phyloP scores from a whole-genome alignment of 2,797 vertebrate species.

The Muscicapa comitata region DNA sequence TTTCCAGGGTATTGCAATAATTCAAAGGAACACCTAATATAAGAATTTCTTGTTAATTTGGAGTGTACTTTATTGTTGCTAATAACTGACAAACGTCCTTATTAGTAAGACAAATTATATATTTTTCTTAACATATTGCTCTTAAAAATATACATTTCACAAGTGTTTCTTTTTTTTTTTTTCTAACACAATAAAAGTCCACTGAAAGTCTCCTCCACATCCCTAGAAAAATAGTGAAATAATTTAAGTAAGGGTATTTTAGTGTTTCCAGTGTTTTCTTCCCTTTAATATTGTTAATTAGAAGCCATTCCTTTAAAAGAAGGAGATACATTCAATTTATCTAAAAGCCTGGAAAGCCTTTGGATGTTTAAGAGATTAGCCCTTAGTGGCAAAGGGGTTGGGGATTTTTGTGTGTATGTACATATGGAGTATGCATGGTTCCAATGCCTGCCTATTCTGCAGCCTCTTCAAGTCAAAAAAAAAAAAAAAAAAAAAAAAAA shows the following conservation, averaged over 20 bases:
- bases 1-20: not conserved
- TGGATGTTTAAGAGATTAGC: not conserved
- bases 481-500: no score
- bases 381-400: not conserved
- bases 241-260: not conserved
- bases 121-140: not conserved
- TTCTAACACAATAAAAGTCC: not conserved
- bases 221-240: not conserved
- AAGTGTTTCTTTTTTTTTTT: not conserved
- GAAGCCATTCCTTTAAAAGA: not conserved
- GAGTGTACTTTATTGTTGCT: not conserved
- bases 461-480: not conserved
- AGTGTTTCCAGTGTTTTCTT: not conserved
- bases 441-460: not conserved
- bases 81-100: not conserved
- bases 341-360: not conserved
- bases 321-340: not conserved
- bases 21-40: not conserved
- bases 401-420: rapidly evolving
- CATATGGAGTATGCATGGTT: rapidly evolving
- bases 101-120: not conserved
- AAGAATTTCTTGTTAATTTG: not conserved
- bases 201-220: rapidly evolving
- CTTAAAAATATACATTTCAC: not conserved
- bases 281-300: not conserved